These are phyloP conservation scores for Lasiommata megera DNA, from an alignment of 2,888 invertebrate genomes.

Conservation along the genomic window DNA sequence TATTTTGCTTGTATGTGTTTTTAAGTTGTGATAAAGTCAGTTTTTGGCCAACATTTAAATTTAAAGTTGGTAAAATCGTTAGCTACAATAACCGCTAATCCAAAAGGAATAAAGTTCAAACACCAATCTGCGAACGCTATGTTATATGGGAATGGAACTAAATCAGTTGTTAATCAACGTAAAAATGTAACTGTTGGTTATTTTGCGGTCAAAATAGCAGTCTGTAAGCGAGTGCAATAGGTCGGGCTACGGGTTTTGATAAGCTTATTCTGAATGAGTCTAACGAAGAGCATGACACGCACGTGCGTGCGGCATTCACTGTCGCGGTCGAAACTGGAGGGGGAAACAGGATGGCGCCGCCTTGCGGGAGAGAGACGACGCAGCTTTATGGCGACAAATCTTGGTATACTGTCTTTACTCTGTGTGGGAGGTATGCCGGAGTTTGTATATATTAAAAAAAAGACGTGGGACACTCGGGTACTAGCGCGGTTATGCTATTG, in stretches of 20 bases:
- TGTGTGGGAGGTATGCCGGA: conserved; percentile 73
- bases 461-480: too few species aligned
- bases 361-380: conserved; percentile 73
- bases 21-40: conserved; percentile 5
- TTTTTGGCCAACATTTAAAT: conserved; percentile 10
- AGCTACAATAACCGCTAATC: conserved; percentile 68
- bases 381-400: conserved; percentile 54
- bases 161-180: conserved; percentile 65
- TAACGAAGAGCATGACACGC: conserved; percentile 61
- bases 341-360: conserved; percentile 63
- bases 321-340: conserved; percentile 32
- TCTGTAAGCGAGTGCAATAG: conserved; percentile 51
- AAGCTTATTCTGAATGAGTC: conserved; percentile 45
- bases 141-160: conserved; percentile 53
- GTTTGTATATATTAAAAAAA: conserved; percentile 68
- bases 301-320: conserved; percentile 63
- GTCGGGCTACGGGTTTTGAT: conserved; percentile 49
- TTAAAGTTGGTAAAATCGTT: conserved; percentile 44
- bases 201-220: conserved; percentile 36
- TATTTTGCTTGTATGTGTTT: too few species aligned
- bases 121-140: conserved; percentile 66
- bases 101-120: conserved; percentile 77
- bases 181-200: conserved; percentile 59
- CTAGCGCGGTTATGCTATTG: too few species aligned
- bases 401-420: conserved; percentile 68